Conservation (phyloP, 2,113 vertebrate species). For the Spizaetus ornatus region DNA sequence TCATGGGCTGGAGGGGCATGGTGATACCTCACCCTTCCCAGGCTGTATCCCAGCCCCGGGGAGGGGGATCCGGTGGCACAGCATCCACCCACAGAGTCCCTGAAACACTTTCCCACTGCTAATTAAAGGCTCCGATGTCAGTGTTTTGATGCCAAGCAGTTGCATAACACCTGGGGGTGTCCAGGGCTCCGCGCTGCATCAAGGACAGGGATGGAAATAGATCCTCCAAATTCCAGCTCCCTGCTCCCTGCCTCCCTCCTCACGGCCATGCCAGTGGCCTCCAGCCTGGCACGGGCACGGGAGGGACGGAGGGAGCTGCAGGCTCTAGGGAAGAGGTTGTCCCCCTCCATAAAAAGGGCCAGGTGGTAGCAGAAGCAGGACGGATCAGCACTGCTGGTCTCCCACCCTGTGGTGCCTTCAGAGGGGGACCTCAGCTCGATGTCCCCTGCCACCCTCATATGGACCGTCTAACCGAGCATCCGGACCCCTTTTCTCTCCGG, state of each 20-base stretch:
- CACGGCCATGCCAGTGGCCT: background rate
- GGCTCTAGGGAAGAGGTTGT: background rate
- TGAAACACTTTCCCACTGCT: background rate
- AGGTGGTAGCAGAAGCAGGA: background rate
- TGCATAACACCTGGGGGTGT: background rate
- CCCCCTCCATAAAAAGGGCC: background rate
- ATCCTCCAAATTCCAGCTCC: background rate
- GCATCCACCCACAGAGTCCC: background rate
- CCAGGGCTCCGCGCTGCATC: accelerated
- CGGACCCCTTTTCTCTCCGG: accelerated
- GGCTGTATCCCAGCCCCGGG: accelerated
- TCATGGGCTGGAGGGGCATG: accelerated
- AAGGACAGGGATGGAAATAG: background rate
- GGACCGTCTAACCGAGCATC: accelerated
- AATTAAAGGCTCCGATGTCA: background rate
- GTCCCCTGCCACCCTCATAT: background rate
- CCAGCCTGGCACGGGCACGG: background rate
- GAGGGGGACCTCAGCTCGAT: background rate
- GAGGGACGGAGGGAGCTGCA: background rate
- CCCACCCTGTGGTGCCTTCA: background rate
- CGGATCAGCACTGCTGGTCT: background rate
- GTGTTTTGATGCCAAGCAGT: background rate
- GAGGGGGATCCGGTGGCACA: background rate
- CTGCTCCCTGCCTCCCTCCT: background rate
- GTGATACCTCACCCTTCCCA: background rate